phyloP scores from a whole-genome alignment of 1,140 invertebrate genomes.

The Cheumatopsyche charites region DNA sequence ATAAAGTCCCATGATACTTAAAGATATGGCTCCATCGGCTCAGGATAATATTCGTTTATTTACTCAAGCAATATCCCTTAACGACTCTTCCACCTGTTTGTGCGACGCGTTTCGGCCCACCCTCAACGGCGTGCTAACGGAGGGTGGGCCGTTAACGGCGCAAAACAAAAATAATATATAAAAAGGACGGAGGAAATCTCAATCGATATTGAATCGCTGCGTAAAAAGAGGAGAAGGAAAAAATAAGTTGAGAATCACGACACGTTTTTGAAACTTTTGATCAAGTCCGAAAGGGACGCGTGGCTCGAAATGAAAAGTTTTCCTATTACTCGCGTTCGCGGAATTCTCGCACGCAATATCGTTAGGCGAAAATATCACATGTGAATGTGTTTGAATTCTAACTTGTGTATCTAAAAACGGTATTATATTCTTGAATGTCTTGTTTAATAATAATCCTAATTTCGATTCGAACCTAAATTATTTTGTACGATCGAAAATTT shows the following conservation, averaged over 20 bases:
- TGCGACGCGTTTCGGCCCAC: neutral
- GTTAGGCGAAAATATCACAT: too few species aligned
- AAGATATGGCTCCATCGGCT: slow-evolving; percentile 13
- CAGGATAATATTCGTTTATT: slow-evolving; percentile 28
- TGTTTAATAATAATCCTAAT: too few species aligned
- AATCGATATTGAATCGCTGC: neutral
- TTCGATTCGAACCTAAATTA: neutral
- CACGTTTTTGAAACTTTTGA: slow-evolving; percentile 38
- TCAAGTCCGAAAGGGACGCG: slow-evolving; percentile 19
- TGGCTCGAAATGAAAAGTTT: slow-evolving; percentile 24
- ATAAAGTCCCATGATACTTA: slow-evolving; percentile 22
- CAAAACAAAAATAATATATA: too few species aligned
- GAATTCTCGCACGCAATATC: slow-evolving; percentile 7
- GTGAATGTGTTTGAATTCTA: neutral
- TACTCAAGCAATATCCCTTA: slow-evolving; percentile 25
- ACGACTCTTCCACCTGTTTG: slow-evolving; percentile 25
- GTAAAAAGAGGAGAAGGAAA: neutral
- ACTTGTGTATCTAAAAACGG: too few species aligned
- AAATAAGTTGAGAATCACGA: slow-evolving; percentile 39
- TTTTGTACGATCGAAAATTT: neutral
- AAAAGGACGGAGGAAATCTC: too few species aligned
- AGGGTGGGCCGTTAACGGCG: neutral
- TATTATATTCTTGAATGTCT: too few species aligned
- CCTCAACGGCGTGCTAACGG: slow-evolving; percentile 22
- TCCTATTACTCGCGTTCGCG: slow-evolving; percentile 34